Base-by-base conservation (phyloP, 2,113 vertebrate genomes). In the Helogale parvula region DNA sequence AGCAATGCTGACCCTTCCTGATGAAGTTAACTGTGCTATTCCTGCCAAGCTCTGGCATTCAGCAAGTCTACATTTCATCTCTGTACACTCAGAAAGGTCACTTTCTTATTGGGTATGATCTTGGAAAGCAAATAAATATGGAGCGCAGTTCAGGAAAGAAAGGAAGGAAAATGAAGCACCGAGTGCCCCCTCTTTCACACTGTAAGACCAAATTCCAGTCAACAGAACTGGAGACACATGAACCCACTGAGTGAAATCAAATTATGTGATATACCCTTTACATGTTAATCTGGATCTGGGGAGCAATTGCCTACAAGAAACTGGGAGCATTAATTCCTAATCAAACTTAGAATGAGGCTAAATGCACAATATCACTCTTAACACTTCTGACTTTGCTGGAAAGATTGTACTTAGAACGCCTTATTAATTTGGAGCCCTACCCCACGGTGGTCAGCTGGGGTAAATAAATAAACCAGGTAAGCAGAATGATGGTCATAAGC, bases 381-480 rank as follows among this genome's bases (percentile, higher is more conserved):
- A 83, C 11, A 57, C 82, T 93, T 94, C 93, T 83, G 94, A 95
- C 91, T 96, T 84, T 90, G 82, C 74, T 69, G 23, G 69, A 71
- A 95, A 86, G 52, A 82, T 86, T 91, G 91, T 93, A 82, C 93
- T 97, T 94, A 47, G 87, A 91, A 92, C 41, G 79, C 21, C 31
- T 50, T 95, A 76, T 87, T 94, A 93, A 88, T 85, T 69, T 88
- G 54, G 69, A 93, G 33, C n/a, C 52, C 33, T 2, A 45, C 38
- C 63, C 50, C 57, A 71, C 81, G 74, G 84, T 57, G 68, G 68
- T 91, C 91, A 74, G 87, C 63, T 45, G 92, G 89, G 92, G 69
- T 92, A 89, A 92, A 96, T 96, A 97, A 97, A 98, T 97, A 98
- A 97, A 90, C 29, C 15, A 29, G 2, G 63, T 63, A 63, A 63